Evolutionary conservation across 1,140 invertebrate species (phyloP), one percentile per base, ranked within the genome.

Genomic region (Macrotrachela quadricornifera): DNA sequence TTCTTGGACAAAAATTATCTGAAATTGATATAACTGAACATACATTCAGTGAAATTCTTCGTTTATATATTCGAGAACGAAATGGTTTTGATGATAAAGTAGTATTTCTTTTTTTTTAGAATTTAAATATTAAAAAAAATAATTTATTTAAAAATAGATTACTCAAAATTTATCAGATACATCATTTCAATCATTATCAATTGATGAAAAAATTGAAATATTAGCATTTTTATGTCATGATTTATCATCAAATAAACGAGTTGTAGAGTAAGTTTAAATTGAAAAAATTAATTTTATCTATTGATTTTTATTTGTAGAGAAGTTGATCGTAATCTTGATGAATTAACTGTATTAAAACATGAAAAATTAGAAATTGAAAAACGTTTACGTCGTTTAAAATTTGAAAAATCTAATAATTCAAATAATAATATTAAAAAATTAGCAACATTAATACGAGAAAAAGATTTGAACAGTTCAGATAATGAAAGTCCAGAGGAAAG

Each of bases 191-290:
- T n/a, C 30, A 14, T 1, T 46, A 39, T 17, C 43, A 3, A 43
- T 43, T 15, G 37, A 48, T 17, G 42, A 15, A 51, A 92, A 92
- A 65, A 79, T 83, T 0, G 78, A 80, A 55, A 83, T 91, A 63
- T 68, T 92, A 37, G 82, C 81, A 4, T 87, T 83, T 68, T 74
- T 94, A 2, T 91, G 86, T 69, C 85, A 94, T 71, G 86, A 94
- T 71, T 73, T 94, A 30, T 30, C 21, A 30, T 10, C 16, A 13
- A 36, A 49, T 9, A 30, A 49, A 36, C 17, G 43, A 12, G 13
- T 17, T 10, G 43, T 41, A 18, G 45, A 47, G 18, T 17, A 45
- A 41, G 18, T 41, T 8, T 2, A 4, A 30, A 30, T 30, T 30
- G 21, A 30, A 8, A 30, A 2, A 30, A 30, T 30, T 30, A 4